Base-by-base conservation (phyloP, 1,140 invertebrate species). In the Caligus rogercresseyi region DNA sequence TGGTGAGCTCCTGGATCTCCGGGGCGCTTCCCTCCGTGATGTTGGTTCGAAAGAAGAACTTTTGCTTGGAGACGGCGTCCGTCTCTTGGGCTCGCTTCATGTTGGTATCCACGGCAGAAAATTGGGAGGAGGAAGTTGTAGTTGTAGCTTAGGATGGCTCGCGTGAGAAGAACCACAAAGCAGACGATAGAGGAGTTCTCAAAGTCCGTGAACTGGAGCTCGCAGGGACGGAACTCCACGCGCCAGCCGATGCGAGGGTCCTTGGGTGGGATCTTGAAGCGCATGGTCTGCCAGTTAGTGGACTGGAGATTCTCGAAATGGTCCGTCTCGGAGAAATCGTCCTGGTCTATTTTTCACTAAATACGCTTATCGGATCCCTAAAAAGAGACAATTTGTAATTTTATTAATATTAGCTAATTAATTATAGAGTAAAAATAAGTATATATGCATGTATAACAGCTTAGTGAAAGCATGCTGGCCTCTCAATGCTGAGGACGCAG, bases 291-390 rank as follows among this genome's bases (percentile, higher is more conserved):
- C 96, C 96, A 99, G 76, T 99, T 99, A 3, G 96, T 99, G 0
- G 94, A 98, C 74, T 99, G 96, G 69, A 99, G 96, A 71, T 98
- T 98, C 87, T 99, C 96, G 79, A 99, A 99, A 75, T 99, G 95
- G 74, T 99, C 94, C 0, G 89, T 90, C 69, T 98, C 94, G 66
- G 86, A 83, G 20, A 81, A 76, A 74, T 98, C 92, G 73, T 97
- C 85, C 71, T 96, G 91, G 74, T 97, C 72, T 14, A 99, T 78
- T 73, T 95, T 74, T 99, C 96, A 31, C 83, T 85, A 76, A 97
- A 99, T 23, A 98, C 75, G 16, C 89, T 90, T 0, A 99, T 85
- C 0, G 94, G 87, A 74, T 99, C 96, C 52, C 61, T 63, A 25
- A 58, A 63, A 59, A 2, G 52, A 1, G 11, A 53, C 13, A 51